A percentile compares a stretch with the other conserved stretches of the same genome.
phyloP scores from a whole-genome alignment of 1,140 invertebrate species.

The Drosophila sp. region DNA sequence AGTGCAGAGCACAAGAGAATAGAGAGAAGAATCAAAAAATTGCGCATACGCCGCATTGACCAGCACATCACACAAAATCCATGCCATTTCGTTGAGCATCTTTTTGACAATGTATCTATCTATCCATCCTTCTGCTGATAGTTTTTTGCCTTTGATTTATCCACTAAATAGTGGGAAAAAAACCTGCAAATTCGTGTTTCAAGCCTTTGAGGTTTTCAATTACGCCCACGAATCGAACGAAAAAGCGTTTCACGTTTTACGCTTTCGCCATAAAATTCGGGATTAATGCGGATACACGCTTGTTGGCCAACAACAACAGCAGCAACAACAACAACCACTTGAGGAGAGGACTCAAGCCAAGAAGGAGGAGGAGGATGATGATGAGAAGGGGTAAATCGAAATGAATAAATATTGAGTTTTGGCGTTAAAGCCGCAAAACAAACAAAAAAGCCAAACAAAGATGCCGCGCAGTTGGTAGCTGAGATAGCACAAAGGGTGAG shows the following conservation, averaged over 20 bases:
- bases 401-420: conserved; percentile 79
- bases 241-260: conserved; percentile 41
- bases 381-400: conserved; percentile 53
- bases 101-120: no score
- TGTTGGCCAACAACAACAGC: not conserved
- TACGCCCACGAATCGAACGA: conserved; percentile 61
- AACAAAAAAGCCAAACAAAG: conserved; percentile 62
- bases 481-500: not conserved
- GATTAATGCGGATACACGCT: conserved; percentile 64
- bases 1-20: conserved; percentile 31
- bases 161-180: conserved; percentile 74
- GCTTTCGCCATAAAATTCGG: conserved; percentile 71
- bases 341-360: no score
- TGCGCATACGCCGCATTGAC: conserved; percentile 71
- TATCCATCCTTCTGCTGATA: not conserved
- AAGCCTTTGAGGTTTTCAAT: conserved; percentile 62
- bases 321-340: no score
- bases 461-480: conserved; percentile 13
- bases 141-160: conserved; percentile 44
- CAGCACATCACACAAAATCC: conserved; percentile 11
- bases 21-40: conserved; percentile 27
- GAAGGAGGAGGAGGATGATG: not conserved
- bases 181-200: conserved; percentile 47
- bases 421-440: conserved; percentile 63
- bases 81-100: not conserved